Evolutionary conservation across 2,113 vertebrate genomes (phyloP), one percentile per base, ranked within the genome.

Genomic region (Sylvia atricapilla): DNA sequence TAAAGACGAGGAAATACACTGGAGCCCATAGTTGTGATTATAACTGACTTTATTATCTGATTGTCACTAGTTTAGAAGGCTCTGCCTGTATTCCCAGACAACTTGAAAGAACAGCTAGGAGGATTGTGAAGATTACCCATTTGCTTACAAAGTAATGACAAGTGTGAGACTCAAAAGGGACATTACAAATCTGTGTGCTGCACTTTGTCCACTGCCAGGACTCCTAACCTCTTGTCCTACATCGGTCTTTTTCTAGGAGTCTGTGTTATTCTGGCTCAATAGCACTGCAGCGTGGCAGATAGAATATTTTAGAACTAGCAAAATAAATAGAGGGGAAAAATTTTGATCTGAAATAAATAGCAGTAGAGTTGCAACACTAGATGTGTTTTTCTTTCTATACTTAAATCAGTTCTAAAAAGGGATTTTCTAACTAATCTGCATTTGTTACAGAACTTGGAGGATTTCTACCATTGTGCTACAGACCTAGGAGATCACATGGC

Each of bases 381-480:
- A 67, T 59, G 13, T 58, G 59, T 56, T 92, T 92, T 81, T 67
- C 44, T 56, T 81, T 75, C 33, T 62, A 68, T 56, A 79, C 11
- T 73, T 86, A 60, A 62, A 66, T 72, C 9, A 75, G 9, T 70
- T 81, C 79, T 86, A 52, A 90, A 93, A 77, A 89, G 47, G 60
- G 64, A 89, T 95, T 96, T 93, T 81, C 64, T 78, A 87, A 78
- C 56, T 96, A 89, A 94, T 90, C 60, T 94, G 83, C 91, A 78
- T 92, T 94, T 93, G 52, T 67, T 87, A 90, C 39, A 92, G 80
- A 92, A 92, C 55, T 81, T 81, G 63, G 50, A 84, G 64, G 68
- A 86, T 90, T 95, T 92, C 60, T 94, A 39, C 46, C 35, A 55
- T 19, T 70, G 27, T 81, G 27, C 47, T 86, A 74, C 50, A 86